Evolutionary conservation across 1,140 invertebrate species (phyloP), one percentile per base, ranked within the genome.

Genomic region (Polypedilum vanderplanki): DNA sequence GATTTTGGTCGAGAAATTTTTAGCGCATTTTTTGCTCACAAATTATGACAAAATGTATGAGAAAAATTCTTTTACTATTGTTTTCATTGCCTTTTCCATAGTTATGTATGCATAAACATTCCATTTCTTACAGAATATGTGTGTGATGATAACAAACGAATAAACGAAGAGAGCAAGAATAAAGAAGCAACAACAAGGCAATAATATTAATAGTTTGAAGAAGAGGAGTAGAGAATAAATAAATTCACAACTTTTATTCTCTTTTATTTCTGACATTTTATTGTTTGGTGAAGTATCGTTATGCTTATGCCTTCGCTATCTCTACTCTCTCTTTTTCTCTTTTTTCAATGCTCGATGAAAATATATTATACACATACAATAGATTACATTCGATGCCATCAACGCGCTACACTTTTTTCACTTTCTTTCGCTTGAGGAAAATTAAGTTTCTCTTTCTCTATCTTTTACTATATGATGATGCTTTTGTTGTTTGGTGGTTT

Each of bases 211-310:
- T 57, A 57, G 46, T 57, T 33, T 5, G 24, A 33, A 33, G n/a
- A 57, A 57, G 46, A 57, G 46, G n/a, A 57, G 4, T 12, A n/a
- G 15, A 12, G 46, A 57, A 57, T 57, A 57, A 57, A 57, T 57
- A 57, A 57, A 57, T 57, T 57, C 46, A 12, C 46, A 57, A 57
- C 12, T 57, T 57, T 57, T 57, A n/a, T 46, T 46, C 9, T 46
- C 41, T 46, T 46, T 57, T 57, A 57, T 57, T 57, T 57, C 46
- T 57, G 46, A 57, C 46, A 57, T 57, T 57, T 57, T 57, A 57
- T 57, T 57, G 46, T 57, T 57, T 57, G 46, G 46, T 57, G 46
- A 57, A 57, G 46, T 57, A 57, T 57, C 46, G 46, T 57, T 57
- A 57, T 57, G 46, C 46, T 57, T 57, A 15, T 46, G 41, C 41